Percentiles rank a stretch among this genome's conserved stretches.
Evolutionary conservation across 2,797 vertebrate species (phyloP).

Genomic region (Micrastur ruficollis): DNA sequence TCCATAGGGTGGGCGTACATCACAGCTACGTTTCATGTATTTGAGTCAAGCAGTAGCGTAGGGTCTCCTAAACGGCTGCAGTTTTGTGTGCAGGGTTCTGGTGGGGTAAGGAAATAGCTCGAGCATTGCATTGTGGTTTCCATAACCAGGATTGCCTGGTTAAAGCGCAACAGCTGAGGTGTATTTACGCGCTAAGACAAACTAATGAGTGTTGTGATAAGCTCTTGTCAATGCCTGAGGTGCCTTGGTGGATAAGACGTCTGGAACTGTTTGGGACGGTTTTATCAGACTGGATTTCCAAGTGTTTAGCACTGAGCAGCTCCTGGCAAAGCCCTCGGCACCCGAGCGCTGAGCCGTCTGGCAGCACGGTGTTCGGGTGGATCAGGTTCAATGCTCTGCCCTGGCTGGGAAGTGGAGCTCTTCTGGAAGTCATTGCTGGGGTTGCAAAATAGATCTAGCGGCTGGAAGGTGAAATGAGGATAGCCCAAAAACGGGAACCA

Average conservation of each 20-base stretch:
- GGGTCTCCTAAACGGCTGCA: neutral
- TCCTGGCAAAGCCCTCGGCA: neutral
- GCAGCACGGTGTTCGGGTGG: neutral
- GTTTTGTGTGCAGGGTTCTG: neutral
- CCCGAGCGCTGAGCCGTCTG: neutral
- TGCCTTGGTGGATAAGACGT: neutral
- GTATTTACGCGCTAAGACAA: neutral
- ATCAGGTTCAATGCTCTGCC: neutral
- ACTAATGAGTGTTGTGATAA: neutral
- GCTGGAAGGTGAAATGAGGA: neutral
- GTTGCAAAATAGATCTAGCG: neutral
- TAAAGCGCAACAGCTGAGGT: neutral
- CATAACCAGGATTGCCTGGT: neutral
- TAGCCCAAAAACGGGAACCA: fast-evolving
- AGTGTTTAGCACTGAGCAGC: neutral
- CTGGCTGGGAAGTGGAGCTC: neutral
- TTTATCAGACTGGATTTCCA: neutral
- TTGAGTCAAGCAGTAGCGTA: neutral
- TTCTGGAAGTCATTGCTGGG: neutral
- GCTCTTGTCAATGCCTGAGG: neutral
- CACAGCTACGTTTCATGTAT: neutral
- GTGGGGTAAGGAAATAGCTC: neutral
- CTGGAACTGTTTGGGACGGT: neutral
- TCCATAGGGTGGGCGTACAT: fast-evolving
- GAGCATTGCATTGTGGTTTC: neutral